These are phyloP conservation scores for Bujurquina vittata DNA, from an alignment of 2,113 vertebrate species.

Conservation along the genomic window DNA sequence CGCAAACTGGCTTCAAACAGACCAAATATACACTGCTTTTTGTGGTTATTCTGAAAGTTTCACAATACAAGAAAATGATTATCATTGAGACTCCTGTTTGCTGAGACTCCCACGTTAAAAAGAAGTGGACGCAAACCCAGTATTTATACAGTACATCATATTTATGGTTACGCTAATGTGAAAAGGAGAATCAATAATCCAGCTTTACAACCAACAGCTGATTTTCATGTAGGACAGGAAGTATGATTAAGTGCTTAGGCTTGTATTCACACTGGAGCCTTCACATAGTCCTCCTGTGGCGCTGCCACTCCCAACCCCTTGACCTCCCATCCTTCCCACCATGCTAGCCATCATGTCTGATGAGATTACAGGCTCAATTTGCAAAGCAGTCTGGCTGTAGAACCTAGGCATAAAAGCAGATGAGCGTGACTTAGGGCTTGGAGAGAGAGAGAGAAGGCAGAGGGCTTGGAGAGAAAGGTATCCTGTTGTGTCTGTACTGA, in stretches of 20 bases:
- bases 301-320: constrained; percentile 31
- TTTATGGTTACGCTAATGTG: background rate
- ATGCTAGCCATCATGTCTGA: constrained; percentile 75
- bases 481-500: constrained; percentile 75
- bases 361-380: constrained; percentile 78
- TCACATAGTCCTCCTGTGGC: constrained; percentile 38
- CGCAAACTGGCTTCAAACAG: background rate
- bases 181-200: background rate
- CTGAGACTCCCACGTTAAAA: background rate
- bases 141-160: background rate
- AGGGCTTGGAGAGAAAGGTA: constrained; percentile 56
- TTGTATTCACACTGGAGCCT: constrained; percentile 27
- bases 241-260: constrained; percentile 38
- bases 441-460: constrained; percentile 10
- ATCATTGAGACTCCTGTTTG: background rate
- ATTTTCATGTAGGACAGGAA: background rate
- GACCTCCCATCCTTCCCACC: constrained; percentile 42
- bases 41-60: background rate
- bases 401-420: constrained; percentile 66
- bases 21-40: too few species aligned
- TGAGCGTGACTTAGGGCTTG: constrained; percentile 53
- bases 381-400: constrained; percentile 64
- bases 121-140: background rate
- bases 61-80: background rate
- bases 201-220: background rate